A percentile compares a stretch with the other conserved stretches of the same genome.
Evolutionary conservation across 92 coral and sea anemone genomes (phyloP).

Genomic region (Siderastrea radians): DNA sequence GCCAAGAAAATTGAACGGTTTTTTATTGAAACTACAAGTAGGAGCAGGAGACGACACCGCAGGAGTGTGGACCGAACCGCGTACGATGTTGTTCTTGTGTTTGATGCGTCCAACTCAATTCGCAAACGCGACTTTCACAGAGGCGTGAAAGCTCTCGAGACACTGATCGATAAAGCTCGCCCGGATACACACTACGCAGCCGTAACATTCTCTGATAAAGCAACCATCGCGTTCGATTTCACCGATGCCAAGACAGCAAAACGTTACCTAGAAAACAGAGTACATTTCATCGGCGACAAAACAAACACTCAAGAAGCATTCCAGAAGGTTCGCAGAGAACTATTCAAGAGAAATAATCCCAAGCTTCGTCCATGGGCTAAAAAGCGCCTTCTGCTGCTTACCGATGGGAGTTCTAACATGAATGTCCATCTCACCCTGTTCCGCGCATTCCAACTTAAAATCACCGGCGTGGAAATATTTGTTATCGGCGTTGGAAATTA

Average conservation of each 20-base stretch:
- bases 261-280: constrained; percentile 13
- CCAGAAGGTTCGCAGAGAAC: constrained; percentile 49
- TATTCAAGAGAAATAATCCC: constrained; percentile 54
- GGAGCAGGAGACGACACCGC: neutral
- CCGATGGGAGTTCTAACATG: constrained; percentile 87
- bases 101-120: constrained; percentile 83
- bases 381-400: constrained; percentile 79
- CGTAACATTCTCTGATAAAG: constrained; percentile 62
- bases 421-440: constrained; percentile 63
- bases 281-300: constrained; percentile 40
- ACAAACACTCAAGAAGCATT: constrained; percentile 87
- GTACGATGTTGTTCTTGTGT: constrained; percentile 75
- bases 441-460: constrained; percentile 77
- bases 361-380: constrained; percentile 56
- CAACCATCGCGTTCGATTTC: constrained; percentile 58
- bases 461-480: constrained; percentile 73
- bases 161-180: constrained; percentile 57
- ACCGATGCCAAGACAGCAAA: constrained; percentile 46
- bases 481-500: constrained; percentile 83
- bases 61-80: constrained; percentile 13
- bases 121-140: constrained; percentile 57
- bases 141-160: constrained; percentile 68
- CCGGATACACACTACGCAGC: constrained; percentile 67
- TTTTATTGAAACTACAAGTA: constrained; percentile 41
- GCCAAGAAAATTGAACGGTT: constrained; percentile 66